These are phyloP conservation scores for Anas platyrhynchos DNA, from an alignment of 2,113 vertebrate species.

Conservation along the genomic window DNA sequence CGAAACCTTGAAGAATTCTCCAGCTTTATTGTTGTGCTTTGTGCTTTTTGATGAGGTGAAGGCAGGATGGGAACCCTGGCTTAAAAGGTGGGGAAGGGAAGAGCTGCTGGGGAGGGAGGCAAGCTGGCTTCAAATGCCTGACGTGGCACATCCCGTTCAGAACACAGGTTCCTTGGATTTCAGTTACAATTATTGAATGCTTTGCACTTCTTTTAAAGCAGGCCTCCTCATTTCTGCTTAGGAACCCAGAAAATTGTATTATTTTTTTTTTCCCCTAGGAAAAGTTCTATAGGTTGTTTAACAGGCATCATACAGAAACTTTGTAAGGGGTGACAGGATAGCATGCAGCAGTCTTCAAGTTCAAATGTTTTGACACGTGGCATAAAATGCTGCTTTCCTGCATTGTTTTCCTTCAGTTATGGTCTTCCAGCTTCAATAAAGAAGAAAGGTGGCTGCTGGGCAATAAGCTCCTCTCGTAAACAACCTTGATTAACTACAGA, in stretches of 20 bases:
- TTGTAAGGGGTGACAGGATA: background rate
- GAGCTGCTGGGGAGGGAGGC: background rate
- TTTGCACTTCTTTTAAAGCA: background rate
- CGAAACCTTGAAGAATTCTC: background rate
- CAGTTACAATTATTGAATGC: background rate
- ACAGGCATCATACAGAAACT: background rate
- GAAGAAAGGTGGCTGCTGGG: background rate
- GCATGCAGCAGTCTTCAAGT: background rate
- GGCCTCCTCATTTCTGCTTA: background rate
- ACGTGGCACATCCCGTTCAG: background rate
- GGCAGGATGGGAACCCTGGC: background rate
- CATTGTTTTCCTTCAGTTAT: background rate
- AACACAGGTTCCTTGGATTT: conserved; percentile 1
- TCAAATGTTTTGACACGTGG: background rate
- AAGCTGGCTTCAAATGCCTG: background rate
- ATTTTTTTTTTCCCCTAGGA: background rate
- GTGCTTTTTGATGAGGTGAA: background rate
- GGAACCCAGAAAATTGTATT: background rate
- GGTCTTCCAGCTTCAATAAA: background rate
- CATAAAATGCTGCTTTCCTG: background rate
- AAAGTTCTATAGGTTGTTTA: background rate
- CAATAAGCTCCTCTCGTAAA: background rate
- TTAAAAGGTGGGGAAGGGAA: background rate
- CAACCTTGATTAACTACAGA: background rate
- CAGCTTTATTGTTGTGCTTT: background rate